These are phyloP conservation scores for Liodrosophila aerea DNA, from an alignment of 2,888 invertebrate genomes.

Conservation along the genomic window DNA sequence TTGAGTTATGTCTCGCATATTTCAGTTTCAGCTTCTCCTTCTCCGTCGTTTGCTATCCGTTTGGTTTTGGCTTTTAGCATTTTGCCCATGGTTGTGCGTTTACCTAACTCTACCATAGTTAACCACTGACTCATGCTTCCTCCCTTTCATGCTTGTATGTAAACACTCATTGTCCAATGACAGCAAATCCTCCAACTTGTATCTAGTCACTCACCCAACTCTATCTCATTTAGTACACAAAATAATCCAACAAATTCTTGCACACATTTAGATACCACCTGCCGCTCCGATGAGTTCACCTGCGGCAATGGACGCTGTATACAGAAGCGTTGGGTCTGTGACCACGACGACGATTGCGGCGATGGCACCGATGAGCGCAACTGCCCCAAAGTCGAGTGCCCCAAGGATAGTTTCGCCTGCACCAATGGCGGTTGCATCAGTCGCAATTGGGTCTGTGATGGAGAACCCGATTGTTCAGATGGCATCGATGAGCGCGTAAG, in stretches of 20 bases:
- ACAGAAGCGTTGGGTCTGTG: constrained; percentile 93
- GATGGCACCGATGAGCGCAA: constrained; percentile 91
- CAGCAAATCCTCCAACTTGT: constrained; percentile 37
- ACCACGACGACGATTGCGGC: constrained; percentile 93
- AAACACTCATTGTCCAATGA: constrained; percentile 27
- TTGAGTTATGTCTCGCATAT: constrained; percentile 54
- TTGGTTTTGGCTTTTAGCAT: constrained; percentile 3
- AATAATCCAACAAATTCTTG: constrained; percentile 14
- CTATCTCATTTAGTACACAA: constrained; percentile 1
- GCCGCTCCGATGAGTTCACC: constrained; percentile 95
- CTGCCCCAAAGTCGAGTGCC: constrained; percentile 88
- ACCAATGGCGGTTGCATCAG: constrained; percentile 90
- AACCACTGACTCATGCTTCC: constrained; percentile 34
- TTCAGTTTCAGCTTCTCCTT: constrained; percentile 29
- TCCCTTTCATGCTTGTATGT: not conserved
- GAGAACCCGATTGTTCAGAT: constrained; percentile 92
- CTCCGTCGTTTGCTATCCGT: constrained; percentile 3
- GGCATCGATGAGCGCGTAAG: constrained; percentile 90
- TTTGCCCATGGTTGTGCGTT: constrained; percentile 11
- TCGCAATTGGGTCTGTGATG: constrained; percentile 92
- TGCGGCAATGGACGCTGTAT: constrained; percentile 95
- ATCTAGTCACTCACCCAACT: not conserved
- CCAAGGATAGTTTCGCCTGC: constrained; percentile 88
- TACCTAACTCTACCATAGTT: constrained; percentile 40
- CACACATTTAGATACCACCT: constrained; percentile 93